These are phyloP conservation scores for Epistrophella euchroma DNA, from an alignment of 2,888 invertebrate species.

Conservation along the genomic window DNA sequence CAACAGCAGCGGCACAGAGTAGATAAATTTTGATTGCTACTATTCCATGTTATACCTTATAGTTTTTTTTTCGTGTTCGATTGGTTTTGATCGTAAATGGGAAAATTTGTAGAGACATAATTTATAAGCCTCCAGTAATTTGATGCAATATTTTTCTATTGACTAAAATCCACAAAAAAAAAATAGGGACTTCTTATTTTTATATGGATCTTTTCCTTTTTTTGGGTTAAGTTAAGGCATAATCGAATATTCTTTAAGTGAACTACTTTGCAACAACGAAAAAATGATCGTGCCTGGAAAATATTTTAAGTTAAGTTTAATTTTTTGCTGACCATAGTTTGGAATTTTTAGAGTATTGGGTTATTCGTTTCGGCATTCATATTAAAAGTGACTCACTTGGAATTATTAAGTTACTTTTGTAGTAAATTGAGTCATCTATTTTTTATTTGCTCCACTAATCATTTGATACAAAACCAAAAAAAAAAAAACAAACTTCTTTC, in stretches of 20 bases:
- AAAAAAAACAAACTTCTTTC: no score
- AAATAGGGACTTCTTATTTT: neutral
- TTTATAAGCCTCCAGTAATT: slow-evolving; percentile 27
- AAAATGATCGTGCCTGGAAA: no score
- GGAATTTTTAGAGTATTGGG: no score
- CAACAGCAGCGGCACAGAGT: neutral
- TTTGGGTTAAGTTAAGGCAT: neutral
- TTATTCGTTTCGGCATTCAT: no score
- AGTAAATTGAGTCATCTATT: no score
- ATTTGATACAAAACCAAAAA: no score
- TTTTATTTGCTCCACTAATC: no score
- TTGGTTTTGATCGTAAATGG: slow-evolving; percentile 28
- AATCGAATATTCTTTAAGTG: neutral
- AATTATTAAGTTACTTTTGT: no score
- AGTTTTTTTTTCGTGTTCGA: slow-evolving; percentile 22
- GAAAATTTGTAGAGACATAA: slow-evolving; percentile 23
- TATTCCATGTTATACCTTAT: slow-evolving; percentile 3
- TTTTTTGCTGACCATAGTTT: no score
- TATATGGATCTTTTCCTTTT: neutral
- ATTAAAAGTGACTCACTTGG: no score
- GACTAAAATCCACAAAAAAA: slow-evolving; percentile 2
- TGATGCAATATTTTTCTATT: slow-evolving; percentile 15
- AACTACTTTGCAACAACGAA: neutral
- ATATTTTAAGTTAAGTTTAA: no score
- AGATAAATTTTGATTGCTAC: slow-evolving; percentile 22